These are phyloP conservation scores for Tachina lurida DNA, from an alignment of 2,888 invertebrate species.

Conservation along the genomic window DNA sequence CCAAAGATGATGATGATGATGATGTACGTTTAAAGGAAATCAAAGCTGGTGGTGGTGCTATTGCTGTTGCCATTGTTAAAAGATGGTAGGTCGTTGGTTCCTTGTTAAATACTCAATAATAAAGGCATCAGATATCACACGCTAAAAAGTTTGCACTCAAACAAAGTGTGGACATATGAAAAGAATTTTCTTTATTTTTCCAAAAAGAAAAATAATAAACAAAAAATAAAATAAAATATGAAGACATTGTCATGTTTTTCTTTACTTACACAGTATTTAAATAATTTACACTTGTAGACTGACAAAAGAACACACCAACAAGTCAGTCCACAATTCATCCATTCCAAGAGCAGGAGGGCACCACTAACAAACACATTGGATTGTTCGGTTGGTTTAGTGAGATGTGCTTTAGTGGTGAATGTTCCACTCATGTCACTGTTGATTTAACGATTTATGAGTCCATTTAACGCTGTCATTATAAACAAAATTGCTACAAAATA, in stretches of 20 bases:
- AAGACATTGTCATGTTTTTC: slow-evolving; percentile 49
- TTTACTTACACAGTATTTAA: slow-evolving; percentile 28
- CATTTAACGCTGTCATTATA: slow-evolving; percentile 65
- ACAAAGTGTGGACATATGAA: slow-evolving; percentile 48
- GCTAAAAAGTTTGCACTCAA: slow-evolving; percentile 15
- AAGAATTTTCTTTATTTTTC: slow-evolving; percentile 51
- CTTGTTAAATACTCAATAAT: slow-evolving; percentile 56
- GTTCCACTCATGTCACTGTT: slow-evolving; percentile 61
- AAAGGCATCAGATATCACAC: slow-evolving; percentile 29
- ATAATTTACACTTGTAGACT: slow-evolving; percentile 49
- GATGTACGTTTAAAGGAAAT: slow-evolving; percentile 34
- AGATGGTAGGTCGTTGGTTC: slow-evolving; percentile 57
- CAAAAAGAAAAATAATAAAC: slow-evolving; percentile 15
- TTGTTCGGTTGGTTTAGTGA: not conserved
- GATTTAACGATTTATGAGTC: slow-evolving; percentile 69
- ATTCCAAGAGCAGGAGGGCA: not conserved
- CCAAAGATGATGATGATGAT: slow-evolving; percentile 52
- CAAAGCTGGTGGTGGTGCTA: not conserved
- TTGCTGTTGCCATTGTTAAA: slow-evolving; percentile 40
- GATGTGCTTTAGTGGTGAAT: slow-evolving; percentile 28
- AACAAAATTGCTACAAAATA: slow-evolving; percentile 68
- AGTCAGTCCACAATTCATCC: not conserved
- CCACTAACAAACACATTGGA: not conserved
- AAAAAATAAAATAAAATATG: not conserved
- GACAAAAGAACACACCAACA: slow-evolving; percentile 7